Evolutionary conservation across 2,797 vertebrate species (phyloP).

Genomic region (Hylomyscus alleni): DNA sequence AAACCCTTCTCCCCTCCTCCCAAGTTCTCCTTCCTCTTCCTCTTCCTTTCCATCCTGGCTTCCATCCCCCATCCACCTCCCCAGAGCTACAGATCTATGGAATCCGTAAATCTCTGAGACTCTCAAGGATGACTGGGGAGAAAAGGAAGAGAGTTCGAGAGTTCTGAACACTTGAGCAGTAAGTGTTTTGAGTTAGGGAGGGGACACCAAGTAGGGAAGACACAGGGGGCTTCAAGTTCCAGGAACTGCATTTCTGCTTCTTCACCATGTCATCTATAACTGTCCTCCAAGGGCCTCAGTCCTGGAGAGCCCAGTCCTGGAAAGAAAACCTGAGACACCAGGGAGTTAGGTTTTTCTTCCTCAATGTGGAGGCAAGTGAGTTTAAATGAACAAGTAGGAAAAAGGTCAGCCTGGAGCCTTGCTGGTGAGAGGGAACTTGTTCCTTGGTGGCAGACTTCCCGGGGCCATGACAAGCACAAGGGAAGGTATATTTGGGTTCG

Average conservation of each 20-base stretch:
- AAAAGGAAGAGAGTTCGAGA: background rate
- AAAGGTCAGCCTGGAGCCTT: background rate
- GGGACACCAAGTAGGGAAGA: background rate
- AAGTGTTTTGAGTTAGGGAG: background rate
- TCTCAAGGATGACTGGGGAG: background rate
- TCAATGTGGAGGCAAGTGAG: background rate
- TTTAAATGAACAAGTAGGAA: conserved; percentile 7
- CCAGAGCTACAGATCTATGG: background rate
- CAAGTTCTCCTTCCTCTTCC: background rate
- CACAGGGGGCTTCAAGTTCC: background rate
- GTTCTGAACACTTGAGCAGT: background rate
- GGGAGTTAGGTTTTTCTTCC: background rate
- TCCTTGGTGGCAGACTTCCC: background rate
- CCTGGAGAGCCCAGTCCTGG: background rate
- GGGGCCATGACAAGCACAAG: background rate
- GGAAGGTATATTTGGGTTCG: background rate
- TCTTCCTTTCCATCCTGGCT: background rate
- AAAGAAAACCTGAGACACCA: background rate
- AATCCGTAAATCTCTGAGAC: background rate
- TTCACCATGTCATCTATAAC: background rate
- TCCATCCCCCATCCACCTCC: background rate
- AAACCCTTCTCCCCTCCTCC: background rate
- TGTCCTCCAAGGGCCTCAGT: background rate
- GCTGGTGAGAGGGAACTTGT: background rate
- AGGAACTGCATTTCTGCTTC: background rate